Conservation (phyloP, 2,797 vertebrate genomes). For the Megalops cyprinoides region DNA sequence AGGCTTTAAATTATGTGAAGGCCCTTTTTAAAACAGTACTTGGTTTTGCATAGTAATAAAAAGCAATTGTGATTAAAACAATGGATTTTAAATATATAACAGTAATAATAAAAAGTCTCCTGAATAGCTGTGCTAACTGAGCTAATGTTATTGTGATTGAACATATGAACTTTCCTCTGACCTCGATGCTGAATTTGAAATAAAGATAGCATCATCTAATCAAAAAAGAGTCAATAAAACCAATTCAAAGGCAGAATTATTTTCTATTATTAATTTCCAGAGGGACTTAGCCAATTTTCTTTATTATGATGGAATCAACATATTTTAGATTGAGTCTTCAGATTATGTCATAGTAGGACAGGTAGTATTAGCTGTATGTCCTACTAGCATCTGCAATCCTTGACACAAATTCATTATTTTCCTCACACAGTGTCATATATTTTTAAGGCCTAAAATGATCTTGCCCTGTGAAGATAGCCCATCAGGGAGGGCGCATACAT, state of each 20-base stretch:
- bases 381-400: constrained; percentile 71
- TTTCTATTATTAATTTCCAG: constrained; percentile 81
- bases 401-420: constrained; percentile 31
- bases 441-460: constrained; percentile 9
- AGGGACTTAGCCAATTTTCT: constrained; percentile 88
- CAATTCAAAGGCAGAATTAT: constrained; percentile 88
- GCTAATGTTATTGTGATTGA: constrained; percentile 82
- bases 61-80: no score
- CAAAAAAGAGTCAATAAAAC: constrained; percentile 74
- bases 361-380: constrained; percentile 58
- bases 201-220: constrained; percentile 88
- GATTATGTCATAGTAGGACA: constrained; percentile 78
- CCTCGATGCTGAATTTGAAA: constrained; percentile 77
- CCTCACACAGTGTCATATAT: not conserved
- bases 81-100: constrained; percentile 70
- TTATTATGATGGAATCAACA: constrained; percentile 91
- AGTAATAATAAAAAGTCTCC: constrained; percentile 69
- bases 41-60: no score
- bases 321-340: constrained; percentile 81
- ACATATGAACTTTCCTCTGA: constrained; percentile 76
- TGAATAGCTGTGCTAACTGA: no score
- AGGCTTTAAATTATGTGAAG: not conserved
- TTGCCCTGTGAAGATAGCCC: not conserved
- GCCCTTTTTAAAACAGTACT: no score
- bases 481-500: not conserved